These are phyloP conservation scores for Steinernema feltiae DNA, from an alignment of 1,140 invertebrate species.

Conservation along the genomic window DNA sequence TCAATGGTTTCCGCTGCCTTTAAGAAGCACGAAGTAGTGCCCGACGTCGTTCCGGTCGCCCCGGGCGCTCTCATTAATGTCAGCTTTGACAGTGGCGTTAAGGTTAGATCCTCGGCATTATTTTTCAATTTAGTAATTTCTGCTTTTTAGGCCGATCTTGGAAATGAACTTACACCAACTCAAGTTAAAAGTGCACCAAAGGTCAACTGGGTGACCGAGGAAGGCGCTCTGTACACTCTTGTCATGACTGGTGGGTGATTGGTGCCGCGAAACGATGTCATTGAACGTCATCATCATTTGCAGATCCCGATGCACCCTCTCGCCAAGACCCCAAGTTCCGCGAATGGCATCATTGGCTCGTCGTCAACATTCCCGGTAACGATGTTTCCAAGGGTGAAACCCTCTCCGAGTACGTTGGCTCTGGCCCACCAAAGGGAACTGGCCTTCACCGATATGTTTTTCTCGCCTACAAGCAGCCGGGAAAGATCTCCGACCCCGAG, in stretches of 20 bases:
- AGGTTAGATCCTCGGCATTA: constrained; percentile 14
- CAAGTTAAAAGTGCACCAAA: constrained; percentile 62
- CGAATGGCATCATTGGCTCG: constrained; percentile 86
- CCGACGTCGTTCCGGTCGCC: constrained; percentile 28
- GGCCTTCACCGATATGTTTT: constrained; percentile 84
- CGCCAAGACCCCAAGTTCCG: constrained; percentile 70
- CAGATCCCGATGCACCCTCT: constrained; percentile 83
- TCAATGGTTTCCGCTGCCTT: constrained; percentile 34
- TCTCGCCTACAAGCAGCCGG: constrained; percentile 75
- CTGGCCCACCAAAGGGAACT: constrained; percentile 74
- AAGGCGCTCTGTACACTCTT: constrained; percentile 67
- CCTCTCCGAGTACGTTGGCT: constrained; percentile 73
- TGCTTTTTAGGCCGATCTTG: constrained; percentile 32
- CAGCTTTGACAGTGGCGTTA: constrained; percentile 27
- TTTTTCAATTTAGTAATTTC: not conserved
- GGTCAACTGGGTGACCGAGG: constrained; percentile 57
- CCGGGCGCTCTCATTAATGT: constrained; percentile 24
- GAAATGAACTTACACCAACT: constrained; percentile 41
- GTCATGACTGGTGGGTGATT: constrained; percentile 64
- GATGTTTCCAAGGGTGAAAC: constrained; percentile 69
- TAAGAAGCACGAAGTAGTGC: constrained; percentile 38
- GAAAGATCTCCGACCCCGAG: constrained; percentile 69
- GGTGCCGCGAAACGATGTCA: constrained; percentile 59
- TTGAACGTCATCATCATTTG: constrained; percentile 14
- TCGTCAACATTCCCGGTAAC: constrained; percentile 78